Base-by-base conservation (phyloP, 2,888 invertebrate genomes). In the Platycheirus albimanus region DNA sequence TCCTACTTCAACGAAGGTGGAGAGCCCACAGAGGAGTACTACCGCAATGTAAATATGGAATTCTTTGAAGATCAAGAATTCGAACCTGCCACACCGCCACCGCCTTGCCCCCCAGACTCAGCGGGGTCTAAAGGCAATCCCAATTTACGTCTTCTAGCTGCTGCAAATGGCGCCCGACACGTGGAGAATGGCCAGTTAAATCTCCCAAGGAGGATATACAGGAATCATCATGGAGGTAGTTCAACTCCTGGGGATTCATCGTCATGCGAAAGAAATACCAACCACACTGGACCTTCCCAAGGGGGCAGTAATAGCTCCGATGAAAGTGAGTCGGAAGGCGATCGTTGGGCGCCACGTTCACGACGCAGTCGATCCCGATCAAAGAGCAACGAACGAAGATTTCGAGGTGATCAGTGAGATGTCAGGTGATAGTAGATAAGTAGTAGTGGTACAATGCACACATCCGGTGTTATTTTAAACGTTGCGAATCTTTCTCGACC, bases 1-100 rank as follows among this genome's bases (percentile, higher is more conserved):
- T 86, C 86, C n/a, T 87, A 86, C 76, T 87, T 87, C 64, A 87
- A 86, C 56, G 86, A 86, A 75, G 86, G 86, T 54, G 87, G 87
- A 49, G 87, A 87, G 77, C 87, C 87, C 49, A 87, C 87, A 17
- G 87, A 87, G 83, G 86, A 87, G 66, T 87, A 87, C 75, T 87
- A 87, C 58, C 85, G 87, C 38, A 87, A 87, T 83, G 87, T 87
- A 30, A 87, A 87, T 78, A 86, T 86, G 86, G 87, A 87, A 84
- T 87, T 87, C 78, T 86, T 86, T 54, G 86, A 87, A 66, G 86
- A 87, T 80, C 86, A 86, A 79, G 85, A 87, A 64, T 87, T 86
- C 63, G 87, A 87, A 56, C 86, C 87, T 52, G 86, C 86, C 36
- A 86, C 87, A 70, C 87, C 87, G 15, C 86, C 87, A 56, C 86